A percentile compares a stretch with the other conserved stretches of the same genome.
phyloP scores from a whole-genome alignment of 2,113 vertebrate species.

The Hystrix brachyura region DNA sequence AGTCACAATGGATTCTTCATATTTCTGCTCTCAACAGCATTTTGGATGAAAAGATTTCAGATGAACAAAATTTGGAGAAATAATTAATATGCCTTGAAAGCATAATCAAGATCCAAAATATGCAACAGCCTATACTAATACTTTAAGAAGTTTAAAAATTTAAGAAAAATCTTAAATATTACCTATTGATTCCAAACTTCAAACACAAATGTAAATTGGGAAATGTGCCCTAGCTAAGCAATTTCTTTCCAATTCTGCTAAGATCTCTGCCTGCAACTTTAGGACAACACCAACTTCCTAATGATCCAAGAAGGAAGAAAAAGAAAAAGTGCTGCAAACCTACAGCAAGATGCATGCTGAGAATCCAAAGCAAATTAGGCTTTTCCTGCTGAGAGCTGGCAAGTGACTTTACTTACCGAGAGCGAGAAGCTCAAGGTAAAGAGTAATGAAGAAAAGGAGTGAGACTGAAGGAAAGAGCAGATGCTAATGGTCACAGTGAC shows the following conservation, averaged over 20 bases:
- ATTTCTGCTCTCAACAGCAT: neutral
- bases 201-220: neutral
- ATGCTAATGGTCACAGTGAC: neutral
- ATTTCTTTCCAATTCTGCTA: neutral
- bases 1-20: slow-evolving; percentile 2
- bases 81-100: neutral
- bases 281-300: neutral
- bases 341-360: neutral
- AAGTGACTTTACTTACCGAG: neutral
- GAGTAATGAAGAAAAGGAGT: neutral
- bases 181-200: neutral
- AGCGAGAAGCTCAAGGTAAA: neutral
- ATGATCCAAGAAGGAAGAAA: neutral
- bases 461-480: neutral
- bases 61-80: slow-evolving; percentile 35
- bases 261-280: neutral
- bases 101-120: slow-evolving; percentile 18
- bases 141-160: neutral
- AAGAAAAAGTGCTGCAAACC: neutral
- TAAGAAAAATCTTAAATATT: neutral
- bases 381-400: neutral
- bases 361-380: neutral
- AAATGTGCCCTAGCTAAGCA: neutral
- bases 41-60: slow-evolving; percentile 1
- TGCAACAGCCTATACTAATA: neutral